Conservation (phyloP, 2,888 invertebrate species). For the Linnaemya tessellans region DNA sequence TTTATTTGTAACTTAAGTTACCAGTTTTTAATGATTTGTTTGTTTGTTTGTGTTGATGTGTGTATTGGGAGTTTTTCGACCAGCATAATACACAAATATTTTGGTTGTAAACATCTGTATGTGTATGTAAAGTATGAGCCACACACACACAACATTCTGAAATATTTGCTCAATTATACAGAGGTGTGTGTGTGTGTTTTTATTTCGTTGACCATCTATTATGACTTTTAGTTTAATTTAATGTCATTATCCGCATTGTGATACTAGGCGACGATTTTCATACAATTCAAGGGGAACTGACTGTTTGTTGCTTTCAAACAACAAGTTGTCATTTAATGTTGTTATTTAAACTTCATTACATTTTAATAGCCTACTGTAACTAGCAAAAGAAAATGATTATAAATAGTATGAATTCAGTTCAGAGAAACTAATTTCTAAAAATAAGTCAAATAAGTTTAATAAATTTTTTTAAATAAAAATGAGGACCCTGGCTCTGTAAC, state of each 20-base stretch:
- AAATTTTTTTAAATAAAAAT: too few relatives aligned
- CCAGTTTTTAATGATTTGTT: not conserved
- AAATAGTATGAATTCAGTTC: too few relatives aligned
- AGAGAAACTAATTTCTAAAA: too few relatives aligned
- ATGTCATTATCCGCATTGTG: slow-evolving; percentile 64
- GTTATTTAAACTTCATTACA: too few relatives aligned
- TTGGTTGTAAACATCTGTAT: not conserved
- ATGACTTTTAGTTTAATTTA: slow-evolving; percentile 62
- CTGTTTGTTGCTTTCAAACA: slow-evolving; percentile 17
- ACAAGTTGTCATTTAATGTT: slow-evolving; percentile 5
- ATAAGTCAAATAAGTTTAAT: too few relatives aligned
- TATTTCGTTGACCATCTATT: slow-evolving; percentile 19
- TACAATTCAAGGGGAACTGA: slow-evolving; percentile 36
- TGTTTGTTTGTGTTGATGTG: not conserved
- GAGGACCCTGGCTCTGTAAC: too few relatives aligned
- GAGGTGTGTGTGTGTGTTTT: slow-evolving; percentile 8
- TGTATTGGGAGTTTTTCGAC: not conserved
- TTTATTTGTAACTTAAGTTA: slow-evolving; percentile 17
- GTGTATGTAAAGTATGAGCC: not conserved
- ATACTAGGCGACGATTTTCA: slow-evolving; percentile 67
- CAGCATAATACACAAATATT: not conserved
- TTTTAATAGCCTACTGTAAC: too few relatives aligned
- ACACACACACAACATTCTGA: not conserved
- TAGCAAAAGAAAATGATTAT: too few relatives aligned
- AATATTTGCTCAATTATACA: slow-evolving; percentile 33